These are phyloP conservation scores for Anthopleura sola DNA, from an alignment of 64 coral and sea anemone genomes.

Conservation along the genomic window DNA sequence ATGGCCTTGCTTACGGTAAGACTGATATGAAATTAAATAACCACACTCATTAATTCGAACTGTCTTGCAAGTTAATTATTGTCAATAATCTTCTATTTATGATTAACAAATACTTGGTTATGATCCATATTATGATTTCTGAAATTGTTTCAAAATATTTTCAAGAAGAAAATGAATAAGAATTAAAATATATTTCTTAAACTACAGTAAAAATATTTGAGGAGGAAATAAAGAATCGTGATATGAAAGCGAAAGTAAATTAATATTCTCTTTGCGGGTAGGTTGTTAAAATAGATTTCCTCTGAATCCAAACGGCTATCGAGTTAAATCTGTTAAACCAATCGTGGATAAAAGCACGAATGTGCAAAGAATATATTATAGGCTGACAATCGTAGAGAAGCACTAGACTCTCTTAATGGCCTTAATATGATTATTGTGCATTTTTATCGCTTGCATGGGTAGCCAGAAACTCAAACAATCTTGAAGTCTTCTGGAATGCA, in stretches of 20 bases:
- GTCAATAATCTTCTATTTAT: not conserved
- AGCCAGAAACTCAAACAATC: not conserved
- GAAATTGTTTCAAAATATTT: not conserved
- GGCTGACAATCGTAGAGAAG: not conserved
- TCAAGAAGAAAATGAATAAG: too few relatives aligned
- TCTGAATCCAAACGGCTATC: too few relatives aligned
- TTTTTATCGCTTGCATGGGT: not conserved
- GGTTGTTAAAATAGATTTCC: too few relatives aligned
- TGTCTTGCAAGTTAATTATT: not conserved
- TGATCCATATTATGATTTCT: too few relatives aligned
- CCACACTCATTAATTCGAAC: not conserved
- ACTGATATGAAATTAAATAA: conserved; percentile 10
- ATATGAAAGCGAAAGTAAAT: too few relatives aligned
- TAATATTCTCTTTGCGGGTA: too few relatives aligned
- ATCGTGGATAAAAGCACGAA: too few relatives aligned
- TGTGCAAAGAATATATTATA: too few relatives aligned
- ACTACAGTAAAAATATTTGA: too few relatives aligned
- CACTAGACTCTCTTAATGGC: not conserved
- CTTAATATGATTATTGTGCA: not conserved
- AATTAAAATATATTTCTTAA: too few relatives aligned
- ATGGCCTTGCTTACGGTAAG: conserved; percentile 54
- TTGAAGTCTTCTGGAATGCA: not conserved
- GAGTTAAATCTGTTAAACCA: too few relatives aligned
- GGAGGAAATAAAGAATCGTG: too few relatives aligned
- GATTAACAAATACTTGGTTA: not conserved